Evolutionary conservation across 2,888 invertebrate genomes (phyloP), one percentile per base, ranked within the genome.

Genomic region (Cremastobaeus sp.): DNA sequence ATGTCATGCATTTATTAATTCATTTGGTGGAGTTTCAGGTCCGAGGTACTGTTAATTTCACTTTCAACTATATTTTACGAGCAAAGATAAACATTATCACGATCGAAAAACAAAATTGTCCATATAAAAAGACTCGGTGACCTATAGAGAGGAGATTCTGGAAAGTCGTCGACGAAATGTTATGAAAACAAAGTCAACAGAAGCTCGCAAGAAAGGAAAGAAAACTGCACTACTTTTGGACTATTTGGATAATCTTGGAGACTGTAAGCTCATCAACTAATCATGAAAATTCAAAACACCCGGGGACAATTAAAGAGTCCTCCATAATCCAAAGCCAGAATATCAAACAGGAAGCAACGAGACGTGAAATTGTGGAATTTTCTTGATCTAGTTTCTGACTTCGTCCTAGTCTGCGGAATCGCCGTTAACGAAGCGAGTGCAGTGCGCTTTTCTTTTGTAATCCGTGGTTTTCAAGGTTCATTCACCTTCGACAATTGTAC

Each of bases 361-460:
- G 20, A 50, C 60, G 54, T 47, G 47, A 54, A 68, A 50, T 50
- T 37, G 54, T 39, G 28, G 41, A 41, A 50, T 57, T 68, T 68
- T 54, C 57, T 68, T 57, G 41, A 50, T 48, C 57, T 50, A 68
- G 57, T 68, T 57, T 68, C 25, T 34, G 39, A 48, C 50, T 68
- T 52, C 11, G 37, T n/a, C 34, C 47, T 30, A 30, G 32, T 20
- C 52, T 52, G 32, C 48, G 39, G 25, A 43, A n/a, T n/a, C n/a
- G n/a, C n/a, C n/a, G 43, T 37, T 59, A 68, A 68, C 68, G 68
- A 68, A 68, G 52, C 43, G 57, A 54, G 11, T n/a, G 54, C 35
- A 43, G 37, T 43, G 45, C 54, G 52, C 43, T 35, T 64, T 66
- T 52, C 50, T 59, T 68, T 48, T 59, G 28, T 59, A 50, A 20